phyloP scores from a whole-genome alignment of 2,797 vertebrate genomes.

The Ctenochaetus hawaiiensis region DNA sequence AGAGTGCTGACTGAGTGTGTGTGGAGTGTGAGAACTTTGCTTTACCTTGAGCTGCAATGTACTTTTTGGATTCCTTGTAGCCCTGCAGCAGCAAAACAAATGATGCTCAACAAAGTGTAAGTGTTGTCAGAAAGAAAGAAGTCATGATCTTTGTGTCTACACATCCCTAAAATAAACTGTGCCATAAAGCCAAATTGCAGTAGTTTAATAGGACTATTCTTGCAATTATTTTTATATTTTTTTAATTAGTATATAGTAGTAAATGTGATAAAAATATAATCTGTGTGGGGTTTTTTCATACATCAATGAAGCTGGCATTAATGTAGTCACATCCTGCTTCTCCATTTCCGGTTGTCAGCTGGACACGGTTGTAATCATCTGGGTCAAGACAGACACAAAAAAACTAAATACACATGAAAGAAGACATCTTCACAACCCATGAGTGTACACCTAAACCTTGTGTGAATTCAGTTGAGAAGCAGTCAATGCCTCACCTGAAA shows the following conservation, averaged over 20 bases:
- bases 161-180: neutral
- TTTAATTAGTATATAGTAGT: neutral
- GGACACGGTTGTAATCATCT: conserved; percentile 96
- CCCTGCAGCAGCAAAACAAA: conserved; percentile 85
- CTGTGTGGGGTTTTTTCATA: conserved; percentile 68
- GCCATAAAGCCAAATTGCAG: neutral
- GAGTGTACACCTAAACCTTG: neutral
- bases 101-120: neutral
- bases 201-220: neutral
- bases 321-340: conserved; percentile 93
- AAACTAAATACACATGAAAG: neutral
- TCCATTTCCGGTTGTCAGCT: conserved; percentile 86
- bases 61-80: conserved; percentile 96
- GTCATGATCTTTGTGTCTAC: rapidly evolving
- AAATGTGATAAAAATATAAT: neutral
- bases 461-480: neutral
- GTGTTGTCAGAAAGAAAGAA: neutral
- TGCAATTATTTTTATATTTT: neutral
- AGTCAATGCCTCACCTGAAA: neutral
- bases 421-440: neutral
- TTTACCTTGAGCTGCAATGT: conserved; percentile 98
- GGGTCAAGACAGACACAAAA: conserved; percentile 35
- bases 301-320: conserved; percentile 97
- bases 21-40: neutral
- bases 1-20: neutral